Base-by-base conservation (phyloP, 2,888 invertebrate species). In the Aradus depressus region DNA sequence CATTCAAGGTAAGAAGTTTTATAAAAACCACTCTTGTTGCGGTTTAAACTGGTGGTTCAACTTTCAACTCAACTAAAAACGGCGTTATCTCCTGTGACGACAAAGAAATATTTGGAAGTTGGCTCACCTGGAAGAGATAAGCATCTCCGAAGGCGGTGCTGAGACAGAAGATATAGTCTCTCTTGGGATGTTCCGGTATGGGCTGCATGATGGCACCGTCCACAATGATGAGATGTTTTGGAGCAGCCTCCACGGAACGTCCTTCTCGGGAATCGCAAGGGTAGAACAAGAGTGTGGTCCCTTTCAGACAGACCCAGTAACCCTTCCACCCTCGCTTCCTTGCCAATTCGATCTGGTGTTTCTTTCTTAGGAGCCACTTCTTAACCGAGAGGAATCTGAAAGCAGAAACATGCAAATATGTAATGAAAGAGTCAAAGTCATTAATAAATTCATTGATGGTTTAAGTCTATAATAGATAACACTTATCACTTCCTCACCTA, bases 121-220 rank as follows among this genome's bases (percentile, higher is more conserved):
- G 4, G 51, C 52, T 61, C 64, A 79, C 96, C 80, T 96, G 95
- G 72, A 96, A 93, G 58, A 96, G 76, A 71, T 95, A 96, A 57
- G 95, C 95, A 72, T 96, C 95, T 59, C 96, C 97, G 70, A 95
- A 95, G 45, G 93, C 92, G 31, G 95, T 96, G 73, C 93, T 95
- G 64, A 97, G 78, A 68, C 96, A 95, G 75, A 97, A 96, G 70
- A 97, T 93, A 72, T 92, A 86, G 72, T 96, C 95, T 62, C 95
- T 77, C 70, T 95, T 93, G 16, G 96, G 96, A 70, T 97, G 95
- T 69, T 97, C 96, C n/a, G 96, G 96, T 65, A 96, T 92, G 43
- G 95, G 91, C 71, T 96, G 96, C 85, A 93, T 92, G 69, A 97
- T 92, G 63, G 91, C 91, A 52, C 91, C 91, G 70, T 93, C 92